Evolutionary conservation across 2,797 vertebrate species (phyloP), one percentile per base, ranked within the genome.

Genomic region (Fistularia commersonii): DNA sequence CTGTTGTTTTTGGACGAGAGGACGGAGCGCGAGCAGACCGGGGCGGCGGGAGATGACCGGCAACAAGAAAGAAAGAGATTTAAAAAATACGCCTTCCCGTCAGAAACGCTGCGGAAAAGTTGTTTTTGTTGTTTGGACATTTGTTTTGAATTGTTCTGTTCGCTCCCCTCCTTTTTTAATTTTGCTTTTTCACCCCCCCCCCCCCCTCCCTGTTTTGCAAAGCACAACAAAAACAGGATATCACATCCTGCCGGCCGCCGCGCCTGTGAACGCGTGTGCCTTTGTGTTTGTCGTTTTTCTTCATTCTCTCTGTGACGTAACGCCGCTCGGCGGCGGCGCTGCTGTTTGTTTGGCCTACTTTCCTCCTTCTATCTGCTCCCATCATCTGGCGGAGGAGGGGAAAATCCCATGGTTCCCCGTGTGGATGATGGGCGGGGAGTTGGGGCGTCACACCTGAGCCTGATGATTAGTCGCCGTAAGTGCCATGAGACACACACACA

Each of bases 331-430:
- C 76, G 69, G 79, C 50, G 32, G 58, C 51, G 69, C n/a, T n/a
- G 58, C 78, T 86, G 86, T 88, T 89, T 86, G 76, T 84, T 79
- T 89, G 88, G 76, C 88, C 88, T 86, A 88, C 74, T 88, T 90
- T 86, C 73, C n/a, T n/a, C 23, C 44, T 59, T 67, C 55, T 84
- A 83, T 85, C 76, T 69, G 77, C 68, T 73, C 75, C 61, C 78
- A 78, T 87, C 83, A 80, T 85, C 81, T 87, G 81, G 74, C 47
- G 8, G 59, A 49, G 50, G 67, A 69, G 59, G 61, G 76, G 72
- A 58, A 69, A 74, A 76, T 82, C 81, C 81, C 80, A 77, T 73
- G 71, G 69, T 76, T 77, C 71, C 58, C 43, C 54, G 45, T 11
- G 54, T 52, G 1, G 50, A 49, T 32, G 43, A 59, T 72, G 65